Evolutionary conservation across 2,888 invertebrate genomes (phyloP).

Genomic region (Drosophila dives): DNA sequence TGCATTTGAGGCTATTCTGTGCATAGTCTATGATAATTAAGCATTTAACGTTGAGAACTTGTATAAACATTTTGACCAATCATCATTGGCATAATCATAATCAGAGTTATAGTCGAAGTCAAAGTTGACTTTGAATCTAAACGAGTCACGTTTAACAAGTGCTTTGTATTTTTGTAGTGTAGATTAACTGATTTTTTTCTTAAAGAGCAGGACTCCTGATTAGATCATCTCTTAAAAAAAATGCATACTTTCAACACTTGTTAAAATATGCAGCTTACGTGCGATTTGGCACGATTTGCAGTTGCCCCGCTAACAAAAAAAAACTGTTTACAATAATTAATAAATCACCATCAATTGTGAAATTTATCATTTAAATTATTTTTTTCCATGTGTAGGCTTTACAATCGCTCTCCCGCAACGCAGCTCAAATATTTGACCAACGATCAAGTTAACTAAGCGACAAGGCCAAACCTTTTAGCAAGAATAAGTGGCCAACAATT

Average conservation of each 20-base stretch:
- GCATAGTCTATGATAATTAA: slow-evolving; percentile 23
- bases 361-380: not conserved
- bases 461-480: slow-evolving; percentile 75
- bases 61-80: slow-evolving; percentile 29
- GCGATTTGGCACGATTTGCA: slow-evolving; percentile 32
- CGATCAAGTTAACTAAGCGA: slow-evolving; percentile 7
- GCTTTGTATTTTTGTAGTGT: slow-evolving; percentile 11
- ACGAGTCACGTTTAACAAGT: slow-evolving; percentile 28
- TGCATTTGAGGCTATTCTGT: slow-evolving; percentile 10
- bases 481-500: slow-evolving; percentile 63
- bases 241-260: not conserved
- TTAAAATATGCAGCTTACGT: slow-evolving; percentile 25
- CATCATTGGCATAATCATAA: slow-evolving; percentile 38
- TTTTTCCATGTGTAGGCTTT: not conserved
- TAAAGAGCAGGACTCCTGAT: not conserved
- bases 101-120: slow-evolving; percentile 11
- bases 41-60: slow-evolving; percentile 7
- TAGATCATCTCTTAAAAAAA: not conserved
- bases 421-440: slow-evolving; percentile 57
- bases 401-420: slow-evolving; percentile 11
- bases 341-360: not conserved
- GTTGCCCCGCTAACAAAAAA: not conserved
- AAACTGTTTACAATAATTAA: not conserved
- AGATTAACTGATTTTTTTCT: slow-evolving; percentile 13
- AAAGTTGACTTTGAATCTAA: slow-evolving; percentile 17